Evolutionary conservation across 2,888 invertebrate species (phyloP), one percentile per base, ranked within the genome.

Genomic region (Alsophila aescularia): DNA sequence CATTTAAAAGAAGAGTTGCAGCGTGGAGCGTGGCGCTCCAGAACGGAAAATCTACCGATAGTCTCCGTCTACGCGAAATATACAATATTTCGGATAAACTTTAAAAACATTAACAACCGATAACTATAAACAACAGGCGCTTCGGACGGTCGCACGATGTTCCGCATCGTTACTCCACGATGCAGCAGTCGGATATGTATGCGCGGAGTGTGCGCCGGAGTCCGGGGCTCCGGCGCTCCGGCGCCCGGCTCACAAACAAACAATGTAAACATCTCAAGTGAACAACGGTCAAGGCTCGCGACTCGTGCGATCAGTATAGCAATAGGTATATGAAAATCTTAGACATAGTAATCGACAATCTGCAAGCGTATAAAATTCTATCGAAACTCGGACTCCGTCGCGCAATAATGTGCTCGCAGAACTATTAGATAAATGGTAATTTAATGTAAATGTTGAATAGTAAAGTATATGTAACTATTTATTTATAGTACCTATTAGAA

Each of bases 31-130:
- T 49, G 53, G 31, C 52, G 65, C 67, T 58, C 60, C 63, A 66
- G 58, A 63, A 52, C 56, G 56, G 58, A 48, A 52, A 60, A 59
- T 47, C 58, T 60, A 61, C 52, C 53, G 42, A 27, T 50, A 52
- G 62, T 66, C 42, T 58, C 52, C 54, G 45, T 56, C 64, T 57
- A 57, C 68, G 68, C 65, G 64, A 60, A 57, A 64, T 64, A 63
- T 66, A 49, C 27, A 52, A 69, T 63, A 64, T 69, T 69, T 70
- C 66, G 61, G 60, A 79, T 85, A 85, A 80, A 86, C 79, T 87
- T 81, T 84, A 62, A 73, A 86, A 86, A 85, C 81, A 62, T 83
- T 73, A 86, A 86, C 85, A 81, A 81, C 66, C 66, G 67, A 73
- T 73, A 72, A 72, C 49, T 52, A 52, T 57, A 49, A 58, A 58